These are phyloP conservation scores for Pseudopleuronectes americanus DNA, from an alignment of 2,797 vertebrate genomes.

Conservation along the genomic window DNA sequence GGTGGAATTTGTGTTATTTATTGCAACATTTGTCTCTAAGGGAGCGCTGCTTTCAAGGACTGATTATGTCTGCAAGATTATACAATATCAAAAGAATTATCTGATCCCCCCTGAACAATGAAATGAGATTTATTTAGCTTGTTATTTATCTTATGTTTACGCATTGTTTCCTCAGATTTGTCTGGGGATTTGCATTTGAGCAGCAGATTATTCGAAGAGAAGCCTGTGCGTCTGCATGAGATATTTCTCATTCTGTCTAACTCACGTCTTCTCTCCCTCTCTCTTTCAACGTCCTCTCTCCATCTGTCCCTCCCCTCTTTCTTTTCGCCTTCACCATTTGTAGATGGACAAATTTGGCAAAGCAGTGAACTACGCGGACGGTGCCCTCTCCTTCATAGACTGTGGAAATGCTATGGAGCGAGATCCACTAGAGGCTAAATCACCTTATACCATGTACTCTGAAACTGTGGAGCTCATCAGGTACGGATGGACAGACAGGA, in stretches of 20 bases:
- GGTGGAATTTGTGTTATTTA: conserved; percentile 73
- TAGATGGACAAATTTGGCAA: conserved; percentile 98
- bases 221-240: conserved; percentile 33
- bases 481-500: conserved; percentile 65
- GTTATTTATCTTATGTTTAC: conserved; percentile 69
- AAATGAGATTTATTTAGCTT: conserved; percentile 71
- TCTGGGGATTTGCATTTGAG: conserved; percentile 63
- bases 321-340: not conserved
- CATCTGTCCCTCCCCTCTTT: not conserved
- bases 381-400: conserved; percentile 97
- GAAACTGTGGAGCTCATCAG: conserved; percentile 99
- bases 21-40: conserved; percentile 69
- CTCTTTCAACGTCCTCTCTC: conserved; percentile 5
- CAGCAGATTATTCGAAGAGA: conserved; percentile 61
- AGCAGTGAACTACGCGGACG: conserved; percentile 97
- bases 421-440: conserved; percentile 96
- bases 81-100: conserved; percentile 70
- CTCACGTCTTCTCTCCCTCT: conserved; percentile 3
- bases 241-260: conserved; percentile 18
- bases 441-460: conserved; percentile 98
- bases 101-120: conserved; percentile 57
- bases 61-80: conserved; percentile 72
- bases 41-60: conserved; percentile 64
- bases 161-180: conserved; percentile 62
- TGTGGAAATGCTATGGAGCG: conserved; percentile 98